Evolutionary conservation across 2,888 invertebrate genomes (phyloP), one percentile per base, ranked within the genome.

Genomic region (Drosophila anomalata): DNA sequence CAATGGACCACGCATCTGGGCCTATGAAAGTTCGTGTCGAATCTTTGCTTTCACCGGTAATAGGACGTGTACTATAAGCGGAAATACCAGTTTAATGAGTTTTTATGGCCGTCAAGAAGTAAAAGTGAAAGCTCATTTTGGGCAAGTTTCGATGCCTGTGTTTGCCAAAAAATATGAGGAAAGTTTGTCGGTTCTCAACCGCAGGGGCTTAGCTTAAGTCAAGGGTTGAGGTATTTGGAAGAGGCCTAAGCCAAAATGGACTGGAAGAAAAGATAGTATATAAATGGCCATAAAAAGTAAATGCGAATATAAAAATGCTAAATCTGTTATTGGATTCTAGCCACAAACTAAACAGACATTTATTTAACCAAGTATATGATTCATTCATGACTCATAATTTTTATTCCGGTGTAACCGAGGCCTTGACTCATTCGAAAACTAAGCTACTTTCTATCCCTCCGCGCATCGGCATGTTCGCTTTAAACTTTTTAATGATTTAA

Each of bases 401-500:
- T 36, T 36, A 31, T 33, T 33, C n/a, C 60, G n/a, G 61, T 62
- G 61, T 59, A 62, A 3, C 11, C 17, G 59, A 26, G 48, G 14
- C 46, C 61, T 24, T 39, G 31, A 24, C 50, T 52, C 54, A 29
- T 53, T 42, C 20, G 42, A 9, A 17, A 42, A 17, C 42, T 42
- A 11, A 11, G 8, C 53, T 33, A 33, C 24, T 39, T 29, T 41
- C 47, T 47, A 52, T 66, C 22, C 58, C 42, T 63, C 50, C 22
- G 44, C 51, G 61, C 57, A 79, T 79, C 73, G 77, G 75, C 76
- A 74, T 77, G 77, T 73, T 75, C 60, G 71, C 73, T 79, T 86
- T 84, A 89, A 90, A 90, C 89, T 90, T 90, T 90, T 90, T 90
- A 90, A 91, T 90, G 89, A 90, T 89, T 89, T 89, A 90, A 90